Evolutionary conservation across 2,888 invertebrate species (phyloP).

Genomic region (Conus canariensis): DNA sequence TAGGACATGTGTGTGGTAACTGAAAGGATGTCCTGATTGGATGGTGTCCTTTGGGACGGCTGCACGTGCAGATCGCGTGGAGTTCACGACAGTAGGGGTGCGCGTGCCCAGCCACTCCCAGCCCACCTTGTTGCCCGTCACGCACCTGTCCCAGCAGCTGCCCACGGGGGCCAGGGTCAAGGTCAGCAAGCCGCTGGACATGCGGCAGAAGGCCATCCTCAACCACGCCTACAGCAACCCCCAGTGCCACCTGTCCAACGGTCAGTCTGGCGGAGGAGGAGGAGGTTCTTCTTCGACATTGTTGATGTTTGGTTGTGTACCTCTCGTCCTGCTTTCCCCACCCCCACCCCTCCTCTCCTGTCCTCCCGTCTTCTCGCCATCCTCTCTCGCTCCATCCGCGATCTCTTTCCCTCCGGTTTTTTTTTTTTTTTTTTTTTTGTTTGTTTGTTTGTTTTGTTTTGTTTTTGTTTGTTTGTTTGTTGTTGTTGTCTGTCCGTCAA

Average conservation of each 20-base stretch:
- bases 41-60: too few species aligned
- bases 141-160: constrained; percentile 49
- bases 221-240: constrained; percentile 74
- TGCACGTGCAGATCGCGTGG: constrained; percentile 62
- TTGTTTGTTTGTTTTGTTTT: neutral
- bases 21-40: too few species aligned
- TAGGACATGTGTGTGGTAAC: too few species aligned
- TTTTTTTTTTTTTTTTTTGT: neutral
- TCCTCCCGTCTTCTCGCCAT: too few species aligned
- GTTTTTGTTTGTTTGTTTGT: neutral
- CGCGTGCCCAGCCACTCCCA: constrained; percentile 66
- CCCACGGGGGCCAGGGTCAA: constrained; percentile 37
- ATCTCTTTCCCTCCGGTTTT: too few species aligned
- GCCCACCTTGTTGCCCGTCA: constrained; percentile 62
- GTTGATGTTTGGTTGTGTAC: neutral
- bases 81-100: constrained; percentile 66
- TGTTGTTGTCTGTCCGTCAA: neutral
- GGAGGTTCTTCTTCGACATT: too few species aligned
- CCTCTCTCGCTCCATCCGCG: too few species aligned
- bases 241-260: constrained; percentile 62
- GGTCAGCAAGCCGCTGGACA: constrained; percentile 63
- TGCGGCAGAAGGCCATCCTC: constrained; percentile 71
- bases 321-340: neutral
- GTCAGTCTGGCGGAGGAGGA: constrained; percentile 41
- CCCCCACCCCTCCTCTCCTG: too few species aligned